phyloP scores from a whole-genome alignment of 2,888 invertebrate species.

The Acronicta alni region DNA sequence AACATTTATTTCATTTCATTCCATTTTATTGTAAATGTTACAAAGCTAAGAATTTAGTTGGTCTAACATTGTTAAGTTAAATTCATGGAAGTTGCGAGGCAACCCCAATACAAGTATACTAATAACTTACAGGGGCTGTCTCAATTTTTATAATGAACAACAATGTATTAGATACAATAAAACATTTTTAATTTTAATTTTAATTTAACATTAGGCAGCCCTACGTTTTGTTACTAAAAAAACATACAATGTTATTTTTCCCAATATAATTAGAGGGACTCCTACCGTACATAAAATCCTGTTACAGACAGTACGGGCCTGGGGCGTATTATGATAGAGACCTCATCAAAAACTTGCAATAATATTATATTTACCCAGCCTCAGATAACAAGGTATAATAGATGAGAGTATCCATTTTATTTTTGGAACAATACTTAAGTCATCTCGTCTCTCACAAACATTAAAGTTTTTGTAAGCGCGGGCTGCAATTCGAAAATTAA shows the following conservation, averaged over 20 bases:
- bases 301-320: background rate
- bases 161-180: too few species aligned
- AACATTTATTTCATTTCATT: too few species aligned
- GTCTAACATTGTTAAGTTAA: too few species aligned
- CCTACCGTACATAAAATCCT: background rate
- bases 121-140: too few species aligned
- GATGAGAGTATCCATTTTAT: too few species aligned
- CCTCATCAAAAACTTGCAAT: conserved; percentile 1
- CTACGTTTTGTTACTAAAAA: background rate
- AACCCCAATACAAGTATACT: too few species aligned
- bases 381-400: background rate
- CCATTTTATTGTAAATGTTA: too few species aligned
- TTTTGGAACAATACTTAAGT: background rate
- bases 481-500: background rate
- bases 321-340: conserved; percentile 5
- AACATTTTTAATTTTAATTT: too few species aligned
- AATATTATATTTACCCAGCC: conserved; percentile 1
- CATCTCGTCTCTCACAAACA: background rate
- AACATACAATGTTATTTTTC: conserved; percentile 1
- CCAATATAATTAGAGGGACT: background rate
- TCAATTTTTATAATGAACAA: too few species aligned
- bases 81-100: too few species aligned
- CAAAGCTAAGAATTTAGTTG: too few species aligned
- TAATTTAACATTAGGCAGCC: too few species aligned
- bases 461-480: background rate